Percentiles rank a stretch among this genome's conserved stretches.
These are phyloP conservation scores for Meliscaeva auricollis DNA, from an alignment of 2,888 invertebrate species.

Conservation along the genomic window DNA sequence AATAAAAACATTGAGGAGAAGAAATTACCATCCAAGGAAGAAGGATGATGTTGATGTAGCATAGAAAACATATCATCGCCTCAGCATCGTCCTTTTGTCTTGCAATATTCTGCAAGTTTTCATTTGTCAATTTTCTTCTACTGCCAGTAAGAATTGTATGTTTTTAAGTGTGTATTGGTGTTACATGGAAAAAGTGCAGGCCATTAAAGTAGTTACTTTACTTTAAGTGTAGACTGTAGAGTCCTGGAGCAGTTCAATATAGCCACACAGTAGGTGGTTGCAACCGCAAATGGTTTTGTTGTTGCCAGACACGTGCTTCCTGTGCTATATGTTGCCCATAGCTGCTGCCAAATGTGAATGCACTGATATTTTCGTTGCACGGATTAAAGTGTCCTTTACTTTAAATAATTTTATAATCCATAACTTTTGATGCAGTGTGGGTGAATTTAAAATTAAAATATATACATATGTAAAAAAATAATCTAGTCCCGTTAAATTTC, in stretches of 20 bases:
- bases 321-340: conserved; percentile 15
- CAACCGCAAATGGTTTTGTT: conserved; percentile 42
- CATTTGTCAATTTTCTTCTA: conserved; percentile 47
- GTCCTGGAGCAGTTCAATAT: conserved; percentile 42
- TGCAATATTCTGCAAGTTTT: conserved; percentile 56
- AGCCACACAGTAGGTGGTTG: conserved; percentile 23
- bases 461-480: no score
- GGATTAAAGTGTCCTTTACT: conserved; percentile 1
- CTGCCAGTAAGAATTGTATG: not conserved
- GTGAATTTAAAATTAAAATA: no score
- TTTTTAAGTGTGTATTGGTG: conserved; percentile 12
- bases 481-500: no score
- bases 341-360: conserved; percentile 23
- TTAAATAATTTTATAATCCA: conserved; percentile 1
- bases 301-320: conserved; percentile 41
- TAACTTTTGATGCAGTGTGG: no score
- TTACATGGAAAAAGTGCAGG: conserved; percentile 12
- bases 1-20: not conserved
- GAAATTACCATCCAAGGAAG: conserved; percentile 40
- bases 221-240: conserved; percentile 47
- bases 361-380: not conserved
- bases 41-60: conserved; percentile 2
- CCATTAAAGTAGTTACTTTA: conserved; percentile 54
- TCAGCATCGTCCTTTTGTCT: conserved; percentile 46
- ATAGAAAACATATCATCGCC: conserved; percentile 39